These are phyloP conservation scores for Rhinolophus sinicus DNA, from an alignment of 2,113 vertebrate genomes.

Conservation along the genomic window DNA sequence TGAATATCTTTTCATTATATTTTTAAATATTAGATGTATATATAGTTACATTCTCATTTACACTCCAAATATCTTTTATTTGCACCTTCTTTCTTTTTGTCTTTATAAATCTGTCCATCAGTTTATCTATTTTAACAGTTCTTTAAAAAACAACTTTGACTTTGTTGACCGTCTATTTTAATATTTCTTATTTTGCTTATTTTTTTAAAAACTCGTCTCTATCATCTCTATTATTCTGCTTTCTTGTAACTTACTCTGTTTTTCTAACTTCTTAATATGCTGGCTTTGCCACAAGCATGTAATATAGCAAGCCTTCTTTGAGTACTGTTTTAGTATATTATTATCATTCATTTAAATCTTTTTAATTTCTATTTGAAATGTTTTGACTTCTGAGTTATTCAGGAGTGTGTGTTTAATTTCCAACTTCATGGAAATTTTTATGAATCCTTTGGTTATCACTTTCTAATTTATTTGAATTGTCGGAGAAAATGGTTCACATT, in stretches of 20 bases:
- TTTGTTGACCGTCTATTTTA: neutral
- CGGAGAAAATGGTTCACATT: neutral
- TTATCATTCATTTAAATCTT: slow-evolving; percentile 11
- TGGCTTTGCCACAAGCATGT: neutral
- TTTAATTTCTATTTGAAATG: neutral
- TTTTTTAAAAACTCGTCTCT: neutral
- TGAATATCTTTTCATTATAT: neutral
- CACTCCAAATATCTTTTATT: neutral
- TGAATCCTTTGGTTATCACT: neutral
- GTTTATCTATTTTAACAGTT: neutral
- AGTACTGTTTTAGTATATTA: neutral
- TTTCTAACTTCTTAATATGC: slow-evolving; percentile 11
- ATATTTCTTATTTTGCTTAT: neutral
- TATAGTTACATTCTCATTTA: neutral
- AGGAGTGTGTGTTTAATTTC: neutral
- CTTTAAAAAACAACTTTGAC: neutral
- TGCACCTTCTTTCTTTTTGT: neutral
- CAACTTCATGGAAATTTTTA: neutral
- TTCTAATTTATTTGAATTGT: slow-evolving; percentile 23
- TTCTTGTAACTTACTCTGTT: neutral
- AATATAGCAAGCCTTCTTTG: neutral
- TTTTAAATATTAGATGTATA: neutral
- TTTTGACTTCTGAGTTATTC: neutral
- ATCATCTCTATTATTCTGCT: neutral
- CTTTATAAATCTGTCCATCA: neutral